A percentile compares a stretch with the other conserved stretches of the same genome.
These are phyloP conservation scores for Agonopterix heracliana DNA, from an alignment of 2,888 invertebrate genomes.

Conservation along the genomic window DNA sequence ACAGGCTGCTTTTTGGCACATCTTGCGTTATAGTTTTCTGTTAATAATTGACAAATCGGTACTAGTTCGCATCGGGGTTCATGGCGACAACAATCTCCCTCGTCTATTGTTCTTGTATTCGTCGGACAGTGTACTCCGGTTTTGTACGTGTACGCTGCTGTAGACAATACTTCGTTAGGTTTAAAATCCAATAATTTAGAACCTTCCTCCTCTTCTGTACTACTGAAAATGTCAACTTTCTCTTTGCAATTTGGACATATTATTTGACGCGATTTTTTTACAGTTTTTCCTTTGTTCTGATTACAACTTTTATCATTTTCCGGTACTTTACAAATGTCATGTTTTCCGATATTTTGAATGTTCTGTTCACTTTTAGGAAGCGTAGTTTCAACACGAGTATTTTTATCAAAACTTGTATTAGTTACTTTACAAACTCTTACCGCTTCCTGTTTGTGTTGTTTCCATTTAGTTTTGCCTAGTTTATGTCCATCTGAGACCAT, in stretches of 20 bases:
- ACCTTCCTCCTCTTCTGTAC: constrained; percentile 43
- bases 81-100: constrained; percentile 40
- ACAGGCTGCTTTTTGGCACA: constrained; percentile 23
- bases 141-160: constrained; percentile 26
- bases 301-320: constrained; percentile 17
- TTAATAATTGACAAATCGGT: constrained; percentile 54
- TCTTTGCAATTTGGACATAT: constrained; percentile 57
- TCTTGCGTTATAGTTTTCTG: constrained; percentile 33
- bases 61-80: constrained; percentile 53
- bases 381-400: constrained; percentile 7
- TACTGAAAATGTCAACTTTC: constrained; percentile 42
- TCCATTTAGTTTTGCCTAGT: background rate
- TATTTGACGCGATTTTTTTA: constrained; percentile 35
- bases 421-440: constrained; percentile 32
- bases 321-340: background rate
- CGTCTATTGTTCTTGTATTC: constrained; percentile 18
- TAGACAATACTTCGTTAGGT: constrained; percentile 27
- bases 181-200: constrained; percentile 23
- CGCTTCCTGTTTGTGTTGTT: constrained; percentile 19
- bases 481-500: constrained; percentile 14
- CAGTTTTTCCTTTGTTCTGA: constrained; percentile 21
- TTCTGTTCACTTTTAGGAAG: background rate
- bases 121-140: constrained; percentile 20
- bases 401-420: constrained; percentile 22
- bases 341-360: too few relatives aligned